Percentiles rank a stretch among this genome's conserved stretches.
Evolutionary conservation across 2,888 invertebrate genomes (phyloP).

Genomic region (Syrphus vitripennis): DNA sequence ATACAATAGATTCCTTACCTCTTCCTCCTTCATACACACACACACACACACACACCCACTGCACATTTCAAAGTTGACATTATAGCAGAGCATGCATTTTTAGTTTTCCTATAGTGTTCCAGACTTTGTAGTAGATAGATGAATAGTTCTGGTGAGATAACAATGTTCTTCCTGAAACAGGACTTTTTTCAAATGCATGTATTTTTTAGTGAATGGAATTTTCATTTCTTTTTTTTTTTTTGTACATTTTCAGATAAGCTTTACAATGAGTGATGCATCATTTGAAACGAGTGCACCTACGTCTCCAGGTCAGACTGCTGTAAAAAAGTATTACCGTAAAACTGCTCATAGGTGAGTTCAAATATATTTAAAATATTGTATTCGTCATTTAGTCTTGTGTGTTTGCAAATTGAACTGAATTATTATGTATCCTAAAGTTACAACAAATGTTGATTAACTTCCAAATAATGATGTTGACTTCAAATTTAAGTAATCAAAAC

Average conservation of each 20-base stretch:
- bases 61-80: neutral
- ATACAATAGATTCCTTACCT: no score
- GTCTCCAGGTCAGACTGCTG: slow-evolving; percentile 75
- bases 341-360: slow-evolving; percentile 80
- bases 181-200: neutral
- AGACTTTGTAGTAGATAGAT: neutral
- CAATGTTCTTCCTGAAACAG: neutral
- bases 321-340: slow-evolving; percentile 80
- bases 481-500: no score
- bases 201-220: neutral
- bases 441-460: no score
- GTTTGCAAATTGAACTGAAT: no score
- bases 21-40: neutral
- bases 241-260: slow-evolving; percentile 76
- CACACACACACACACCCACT: neutral
- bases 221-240: neutral
- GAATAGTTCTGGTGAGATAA: neutral
- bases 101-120: neutral
- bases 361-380: neutral
- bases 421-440: no score
- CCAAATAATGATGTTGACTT: no score
- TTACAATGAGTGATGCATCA: slow-evolving; percentile 76
- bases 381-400: no score
- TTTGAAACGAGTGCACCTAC: slow-evolving; percentile 74
- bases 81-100: neutral